Evolutionary conservation across 2,888 invertebrate genomes (phyloP), one percentile per base, ranked within the genome.

Genomic region (Aspidiotus destructor): DNA sequence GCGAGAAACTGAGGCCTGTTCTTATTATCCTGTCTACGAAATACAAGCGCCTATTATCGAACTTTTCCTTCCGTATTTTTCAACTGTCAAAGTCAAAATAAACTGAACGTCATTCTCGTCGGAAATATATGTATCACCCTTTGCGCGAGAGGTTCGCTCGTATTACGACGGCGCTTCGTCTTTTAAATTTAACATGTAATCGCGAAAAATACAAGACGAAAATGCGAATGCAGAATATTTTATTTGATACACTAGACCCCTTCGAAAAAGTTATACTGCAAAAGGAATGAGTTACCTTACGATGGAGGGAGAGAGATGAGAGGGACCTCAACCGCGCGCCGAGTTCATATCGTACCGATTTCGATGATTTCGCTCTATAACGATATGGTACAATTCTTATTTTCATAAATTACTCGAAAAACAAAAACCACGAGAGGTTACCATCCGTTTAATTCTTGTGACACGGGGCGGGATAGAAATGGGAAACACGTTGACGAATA

Each of bases 1-100:
- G 57, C 57, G 54, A 54, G 41, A 63, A 53, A 15, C 54, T 41
- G 54, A 40, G 55, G 63, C 63, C 52, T 41, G 54, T 62, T 62
- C 52, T 62, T 62, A 62, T 63, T 63, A 63, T 63, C 53, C 63
- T 63, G 63, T 63, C 63, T 63, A 54, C 40, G 54, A 54, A 63
- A 63, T 63, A 54, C 63, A 63, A 63, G 63, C 63, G 63, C 63
- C 63, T 63, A 63, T 63, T 63, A 63, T 63, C 52, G 63, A 63
- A 63, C 63, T 63, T 63, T 63, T 54, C 63, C 53, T 63, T 54
- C 54, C 63, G 54, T 63, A 63, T 63, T 63, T 63, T 63, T 63
- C 63, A 63, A 63, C 63, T 63, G 63, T 63, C 63, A 63, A 63
- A 63, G 63, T 63, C 63, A 63, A 54, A 63, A 63, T 63, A 63